phyloP scores from a whole-genome alignment of 23 tunicate species.

The Botrylloides violaceus region DNA sequence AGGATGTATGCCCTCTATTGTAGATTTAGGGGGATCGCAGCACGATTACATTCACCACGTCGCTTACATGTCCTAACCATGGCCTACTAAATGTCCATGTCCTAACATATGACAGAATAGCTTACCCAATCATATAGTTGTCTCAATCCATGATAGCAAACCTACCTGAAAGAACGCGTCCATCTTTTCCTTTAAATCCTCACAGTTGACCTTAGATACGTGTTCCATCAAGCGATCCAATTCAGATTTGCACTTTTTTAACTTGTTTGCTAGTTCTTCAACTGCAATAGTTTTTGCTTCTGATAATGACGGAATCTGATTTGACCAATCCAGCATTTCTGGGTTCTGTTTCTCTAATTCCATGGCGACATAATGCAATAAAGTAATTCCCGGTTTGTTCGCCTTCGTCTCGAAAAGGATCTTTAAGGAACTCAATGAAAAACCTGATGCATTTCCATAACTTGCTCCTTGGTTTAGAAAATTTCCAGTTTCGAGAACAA shows the following conservation, averaged over 20 bases:
- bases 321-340: conserved; percentile 54
- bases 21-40: too few relatives aligned
- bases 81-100: too few relatives aligned
- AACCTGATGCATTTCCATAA: conserved; percentile 85
- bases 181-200: conserved; percentile 46
- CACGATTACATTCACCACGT: too few relatives aligned
- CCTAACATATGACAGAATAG: too few relatives aligned
- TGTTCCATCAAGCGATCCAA: conserved; percentile 27
- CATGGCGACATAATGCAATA: conserved; percentile 97
- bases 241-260: conserved; percentile 22
- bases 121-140: too few relatives aligned
- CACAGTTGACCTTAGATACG: conserved; percentile 37
- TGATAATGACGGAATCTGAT: conserved; percentile 49
- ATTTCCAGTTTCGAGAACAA: conserved; percentile 84
- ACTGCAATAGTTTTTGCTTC: conserved; percentile 55
- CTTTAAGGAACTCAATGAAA: conserved; percentile 53
- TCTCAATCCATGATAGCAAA: too few relatives aligned
- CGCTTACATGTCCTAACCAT: too few relatives aligned
- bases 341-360: conserved; percentile 66
- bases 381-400: conserved; percentile 82
- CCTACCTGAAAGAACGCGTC: conserved; percentile 55
- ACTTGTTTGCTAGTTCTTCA: conserved; percentile 44
- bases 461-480: conserved; percentile 77
- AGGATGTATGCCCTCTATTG: too few relatives aligned
- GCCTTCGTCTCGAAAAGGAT: conserved; percentile 76